A percentile compares a stretch with the other conserved stretches of the same genome.
Evolutionary conservation across 2,113 vertebrate species (phyloP).

Genomic region (Spilogale gracilis): DNA sequence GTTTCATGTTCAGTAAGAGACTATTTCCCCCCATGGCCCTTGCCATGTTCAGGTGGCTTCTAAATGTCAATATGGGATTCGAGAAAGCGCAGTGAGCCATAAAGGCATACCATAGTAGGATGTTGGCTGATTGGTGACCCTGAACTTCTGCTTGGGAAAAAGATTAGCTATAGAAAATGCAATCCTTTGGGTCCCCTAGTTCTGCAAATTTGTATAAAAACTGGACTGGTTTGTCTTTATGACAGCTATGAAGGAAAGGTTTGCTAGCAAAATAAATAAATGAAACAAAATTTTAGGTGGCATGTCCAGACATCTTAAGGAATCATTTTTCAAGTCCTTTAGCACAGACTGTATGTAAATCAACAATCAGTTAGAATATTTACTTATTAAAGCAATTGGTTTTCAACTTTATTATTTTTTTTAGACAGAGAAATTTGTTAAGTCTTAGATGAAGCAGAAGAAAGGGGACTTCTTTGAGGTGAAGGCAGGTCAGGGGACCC

Average conservation of each 20-base stretch:
- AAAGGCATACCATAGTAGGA: accelerated
- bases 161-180: neutral
- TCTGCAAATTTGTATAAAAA: neutral
- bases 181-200: neutral
- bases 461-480: neutral
- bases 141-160: neutral
- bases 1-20: neutral
- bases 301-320: neutral
- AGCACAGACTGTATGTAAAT: neutral
- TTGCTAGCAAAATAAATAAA: neutral
- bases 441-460: neutral
- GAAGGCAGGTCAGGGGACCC: neutral
- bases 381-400: neutral
- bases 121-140: neutral
- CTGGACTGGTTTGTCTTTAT: neutral
- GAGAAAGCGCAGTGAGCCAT: neutral
- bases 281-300: neutral
- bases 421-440: neutral
- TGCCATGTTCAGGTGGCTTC: neutral
- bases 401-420: neutral
- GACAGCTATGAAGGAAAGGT: neutral
- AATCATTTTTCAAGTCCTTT: neutral
- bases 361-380: neutral
- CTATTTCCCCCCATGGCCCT: accelerated
- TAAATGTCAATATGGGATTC: accelerated